Base-by-base conservation (phyloP, 2,797 vertebrate genomes). In the Erithacus rubecula region DNA sequence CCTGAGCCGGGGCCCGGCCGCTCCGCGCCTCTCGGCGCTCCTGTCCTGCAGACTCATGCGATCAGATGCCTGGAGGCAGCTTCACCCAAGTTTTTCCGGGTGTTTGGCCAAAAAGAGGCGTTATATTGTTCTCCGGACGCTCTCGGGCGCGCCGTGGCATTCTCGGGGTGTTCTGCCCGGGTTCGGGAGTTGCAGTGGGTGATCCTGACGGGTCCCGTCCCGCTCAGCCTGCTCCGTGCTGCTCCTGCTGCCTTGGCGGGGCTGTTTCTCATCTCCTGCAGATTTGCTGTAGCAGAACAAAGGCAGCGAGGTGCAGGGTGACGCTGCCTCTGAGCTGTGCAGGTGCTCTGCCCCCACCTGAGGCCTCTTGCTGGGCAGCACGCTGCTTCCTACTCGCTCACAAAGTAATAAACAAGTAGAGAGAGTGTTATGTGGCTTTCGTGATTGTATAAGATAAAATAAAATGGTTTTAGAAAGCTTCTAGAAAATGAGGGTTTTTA, bases 221-320 rank as follows among this genome's bases (percentile, higher is more conserved):
- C 44, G 1, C 23, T 27, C 64, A 2, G 51, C 43, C 0, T 0
- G 3, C 22, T 9, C 16, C 6, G 32, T 16, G 37, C n/a, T 17
- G 44, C 1, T 27, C 52, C 8, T 14, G 0, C 5, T 4, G 5
- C 1, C 5, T 5, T 3, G 4, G 26, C 10, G 0, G 21, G 9
- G 9, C 27, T n/a, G 3, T 8, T 23, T 13, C 11, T 20, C 5
- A 9, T 18, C 14, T 34, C 8, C 12, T 2, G 51, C 34, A 20
- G 37, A 7, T 62, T 23, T 21, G 39, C 13, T 12, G 39, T 16
- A 6, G 5, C 20, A 1, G 55, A 34, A 32, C 10, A 5, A 34
- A 47, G 58, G 4, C 55, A 0, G 44, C 2, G 24, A 34, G 37
- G 23, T 19, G 4, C 41, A 2, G 15, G 3, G 0, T 7, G 12